Conservation (phyloP, 1,140 invertebrate species). For the Hycleus phaleratus region DNA sequence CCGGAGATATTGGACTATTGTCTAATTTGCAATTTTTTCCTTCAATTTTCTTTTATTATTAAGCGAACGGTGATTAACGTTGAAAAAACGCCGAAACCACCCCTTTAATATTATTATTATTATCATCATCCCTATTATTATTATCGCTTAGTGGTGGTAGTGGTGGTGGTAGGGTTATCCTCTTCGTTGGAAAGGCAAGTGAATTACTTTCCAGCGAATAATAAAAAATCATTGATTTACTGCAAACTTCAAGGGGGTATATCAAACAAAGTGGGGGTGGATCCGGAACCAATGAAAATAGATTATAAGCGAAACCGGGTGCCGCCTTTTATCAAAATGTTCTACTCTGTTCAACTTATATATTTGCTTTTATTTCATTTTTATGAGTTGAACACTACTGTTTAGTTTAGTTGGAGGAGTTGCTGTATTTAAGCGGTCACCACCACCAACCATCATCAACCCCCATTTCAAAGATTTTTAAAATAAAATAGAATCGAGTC, state of each 20-base stretch:
- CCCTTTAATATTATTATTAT: no score
- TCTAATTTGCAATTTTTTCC: no score
- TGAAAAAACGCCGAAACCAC: no score
- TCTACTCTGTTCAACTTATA: constrained; percentile 1
- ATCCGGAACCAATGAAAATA: constrained; percentile 21
- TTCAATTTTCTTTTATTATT: no score
- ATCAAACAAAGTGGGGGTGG: constrained; percentile 10
- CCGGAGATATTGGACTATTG: no score
- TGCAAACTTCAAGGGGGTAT: constrained; percentile 8
- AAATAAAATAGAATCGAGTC: no score
- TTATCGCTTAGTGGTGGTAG: not conserved
- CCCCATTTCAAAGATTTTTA: no score
- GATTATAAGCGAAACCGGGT: constrained; percentile 7
- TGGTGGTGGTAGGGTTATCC: not conserved
- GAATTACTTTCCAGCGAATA: constrained; percentile 6
- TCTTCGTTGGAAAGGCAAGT: constrained; percentile 1
- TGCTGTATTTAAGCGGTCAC: no score
- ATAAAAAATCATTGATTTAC: constrained; percentile 19
- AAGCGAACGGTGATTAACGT: no score
- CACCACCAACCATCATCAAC: not conserved
- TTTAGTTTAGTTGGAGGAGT: not conserved
- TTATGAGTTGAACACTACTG: constrained; percentile 6
- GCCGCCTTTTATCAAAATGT: constrained; percentile 18
- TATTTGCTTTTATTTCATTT: constrained; percentile 15
- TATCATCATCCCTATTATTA: no score